These are phyloP conservation scores for Pyrocephalus nanus DNA, from an alignment of 2,797 vertebrate genomes.

Conservation along the genomic window DNA sequence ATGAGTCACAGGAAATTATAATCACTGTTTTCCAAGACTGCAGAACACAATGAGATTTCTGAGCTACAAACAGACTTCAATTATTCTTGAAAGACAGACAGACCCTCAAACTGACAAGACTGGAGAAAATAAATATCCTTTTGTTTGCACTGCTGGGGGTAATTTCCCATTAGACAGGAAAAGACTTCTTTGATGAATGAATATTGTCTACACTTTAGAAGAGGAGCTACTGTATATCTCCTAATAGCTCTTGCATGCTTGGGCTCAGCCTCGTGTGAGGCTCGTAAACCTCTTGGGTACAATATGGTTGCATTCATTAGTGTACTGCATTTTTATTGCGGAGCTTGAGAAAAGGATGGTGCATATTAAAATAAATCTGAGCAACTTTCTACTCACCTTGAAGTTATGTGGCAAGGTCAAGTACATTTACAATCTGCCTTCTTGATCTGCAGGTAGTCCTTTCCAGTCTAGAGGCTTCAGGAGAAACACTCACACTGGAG, in stretches of 20 bases:
- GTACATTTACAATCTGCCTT: background rate
- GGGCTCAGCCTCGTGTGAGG: background rate
- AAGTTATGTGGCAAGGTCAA: background rate
- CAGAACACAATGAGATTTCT: constrained; percentile 52
- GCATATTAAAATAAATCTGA: background rate
- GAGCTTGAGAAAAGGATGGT: background rate
- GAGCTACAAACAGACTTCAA: constrained; percentile 51
- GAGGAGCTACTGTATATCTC: constrained; percentile 47
- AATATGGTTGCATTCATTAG: background rate
- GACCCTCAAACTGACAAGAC: constrained; percentile 13
- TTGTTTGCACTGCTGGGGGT: constrained; percentile 49
- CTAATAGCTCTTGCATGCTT: constrained; percentile 43
- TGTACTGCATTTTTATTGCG: background rate
- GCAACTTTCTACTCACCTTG: constrained; percentile 45
- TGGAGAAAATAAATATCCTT: constrained; percentile 57
- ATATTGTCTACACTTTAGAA: constrained; percentile 49
- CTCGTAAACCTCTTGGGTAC: background rate
- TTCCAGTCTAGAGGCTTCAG: background rate
- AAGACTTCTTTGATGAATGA: constrained; percentile 56
- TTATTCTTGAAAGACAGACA: constrained; percentile 54
- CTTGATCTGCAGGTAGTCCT: background rate
- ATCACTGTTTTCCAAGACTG: constrained; percentile 24
- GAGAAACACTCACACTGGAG: background rate
- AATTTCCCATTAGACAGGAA: constrained; percentile 60
- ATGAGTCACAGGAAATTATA: constrained; percentile 46